Conservation (phyloP, 2,888 invertebrate genomes). For the Noctua fimbriata region DNA sequence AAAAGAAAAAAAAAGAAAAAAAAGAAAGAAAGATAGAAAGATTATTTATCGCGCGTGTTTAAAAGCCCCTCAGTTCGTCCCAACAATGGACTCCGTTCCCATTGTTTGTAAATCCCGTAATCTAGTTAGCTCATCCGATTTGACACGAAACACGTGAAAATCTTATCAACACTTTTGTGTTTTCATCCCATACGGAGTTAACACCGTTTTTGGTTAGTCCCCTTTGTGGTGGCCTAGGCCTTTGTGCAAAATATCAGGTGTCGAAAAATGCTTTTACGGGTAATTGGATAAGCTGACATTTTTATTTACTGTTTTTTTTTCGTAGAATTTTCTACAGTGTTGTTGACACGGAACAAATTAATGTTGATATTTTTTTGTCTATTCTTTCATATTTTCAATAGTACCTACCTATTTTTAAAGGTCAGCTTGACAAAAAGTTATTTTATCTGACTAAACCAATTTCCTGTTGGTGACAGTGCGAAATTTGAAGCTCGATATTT, state of each 20-base stretch:
- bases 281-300: slow-evolving; percentile 12
- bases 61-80: not conserved
- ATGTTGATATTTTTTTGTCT: slow-evolving; percentile 14
- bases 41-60: slow-evolving; percentile 9
- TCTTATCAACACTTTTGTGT: slow-evolving; percentile 22
- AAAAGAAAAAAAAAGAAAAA: too few species aligned
- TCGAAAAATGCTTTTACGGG: slow-evolving; percentile 24
- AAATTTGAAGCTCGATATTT: not conserved
- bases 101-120: slow-evolving; percentile 42
- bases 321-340: slow-evolving; percentile 1
- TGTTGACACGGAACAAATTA: slow-evolving; percentile 12
- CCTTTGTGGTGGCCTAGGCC: slow-evolving; percentile 22
- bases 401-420: not conserved
- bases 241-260: slow-evolving; percentile 46
- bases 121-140: slow-evolving; percentile 31
- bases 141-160: slow-evolving; percentile 41
- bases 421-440: not conserved
- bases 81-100: slow-evolving; percentile 32
- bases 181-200: slow-evolving; percentile 7
- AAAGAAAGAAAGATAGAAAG: too few species aligned
- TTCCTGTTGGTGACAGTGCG: slow-evolving; percentile 19
- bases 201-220: not conserved
- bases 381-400: not conserved
- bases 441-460: slow-evolving; percentile 21
- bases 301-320: slow-evolving; percentile 18